phyloP scores from a whole-genome alignment of 2,113 vertebrate species.

The Noctilio leporinus region DNA sequence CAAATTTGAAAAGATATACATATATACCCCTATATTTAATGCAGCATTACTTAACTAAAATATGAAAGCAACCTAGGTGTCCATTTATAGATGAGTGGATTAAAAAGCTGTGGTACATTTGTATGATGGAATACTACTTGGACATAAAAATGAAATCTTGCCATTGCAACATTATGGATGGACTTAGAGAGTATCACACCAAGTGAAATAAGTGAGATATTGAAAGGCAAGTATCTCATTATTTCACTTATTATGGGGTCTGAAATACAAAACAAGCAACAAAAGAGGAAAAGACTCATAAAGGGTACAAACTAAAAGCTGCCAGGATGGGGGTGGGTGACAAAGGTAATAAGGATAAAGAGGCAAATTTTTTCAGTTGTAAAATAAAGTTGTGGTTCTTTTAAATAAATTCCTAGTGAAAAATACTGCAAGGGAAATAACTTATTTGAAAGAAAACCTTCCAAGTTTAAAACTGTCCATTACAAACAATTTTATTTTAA shows the following conservation, averaged over 20 bases:
- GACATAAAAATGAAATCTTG: not conserved
- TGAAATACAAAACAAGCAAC: not conserved
- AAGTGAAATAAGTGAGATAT: not conserved
- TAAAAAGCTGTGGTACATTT: not conserved
- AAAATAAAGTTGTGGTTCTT: not conserved
- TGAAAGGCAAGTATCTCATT: not conserved
- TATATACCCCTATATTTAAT: not conserved
- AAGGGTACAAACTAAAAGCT: not conserved
- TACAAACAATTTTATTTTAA: not conserved
- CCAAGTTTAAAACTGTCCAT: not conserved
- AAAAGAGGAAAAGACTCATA: not conserved
- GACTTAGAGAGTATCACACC: not conserved
- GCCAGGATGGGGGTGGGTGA: not conserved
- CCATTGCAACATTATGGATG: not conserved
- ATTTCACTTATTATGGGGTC: not conserved
- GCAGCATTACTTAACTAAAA: not conserved
- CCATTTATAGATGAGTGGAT: not conserved
- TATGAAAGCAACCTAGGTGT: not conserved
- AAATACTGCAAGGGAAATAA: not conserved
- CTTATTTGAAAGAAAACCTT: not conserved
- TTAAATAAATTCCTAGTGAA: not conserved
- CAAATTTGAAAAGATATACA: not conserved
- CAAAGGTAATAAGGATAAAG: not conserved
- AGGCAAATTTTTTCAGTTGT: not conserved
- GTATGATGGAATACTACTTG: not conserved